These are phyloP conservation scores for Climacteris rufus DNA, from an alignment of 2,113 vertebrate genomes.

Conservation along the genomic window DNA sequence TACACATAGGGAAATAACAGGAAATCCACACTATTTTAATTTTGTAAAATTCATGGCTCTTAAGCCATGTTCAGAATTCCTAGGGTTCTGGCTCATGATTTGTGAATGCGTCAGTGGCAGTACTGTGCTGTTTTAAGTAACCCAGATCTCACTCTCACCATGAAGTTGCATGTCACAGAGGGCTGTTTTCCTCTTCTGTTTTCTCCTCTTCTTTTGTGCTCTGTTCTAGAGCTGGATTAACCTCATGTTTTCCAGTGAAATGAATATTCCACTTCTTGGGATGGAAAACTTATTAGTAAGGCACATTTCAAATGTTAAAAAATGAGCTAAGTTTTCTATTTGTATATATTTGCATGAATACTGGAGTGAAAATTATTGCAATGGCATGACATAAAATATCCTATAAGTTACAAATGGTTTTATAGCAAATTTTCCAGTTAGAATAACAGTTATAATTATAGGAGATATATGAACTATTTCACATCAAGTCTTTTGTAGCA, in stretches of 20 bases:
- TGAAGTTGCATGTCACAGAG: background rate
- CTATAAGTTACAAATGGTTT: background rate
- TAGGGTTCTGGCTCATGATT: background rate
- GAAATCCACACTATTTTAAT: conserved; percentile 37
- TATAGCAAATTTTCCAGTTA: background rate
- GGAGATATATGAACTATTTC: background rate
- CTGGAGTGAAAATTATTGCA: background rate
- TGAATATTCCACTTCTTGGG: background rate
- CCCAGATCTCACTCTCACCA: background rate
- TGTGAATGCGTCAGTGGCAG: background rate
- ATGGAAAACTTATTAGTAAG: background rate
- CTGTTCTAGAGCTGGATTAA: background rate
- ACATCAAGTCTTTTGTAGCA: background rate
- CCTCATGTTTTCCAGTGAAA: background rate
- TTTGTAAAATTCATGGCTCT: conserved; percentile 29
- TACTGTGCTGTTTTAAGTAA: conserved; percentile 8
- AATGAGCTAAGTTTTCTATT: background rate
- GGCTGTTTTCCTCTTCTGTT: background rate
- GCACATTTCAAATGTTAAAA: background rate
- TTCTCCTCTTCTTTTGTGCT: background rate
- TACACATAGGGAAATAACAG: conserved; percentile 3
- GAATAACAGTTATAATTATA: background rate
- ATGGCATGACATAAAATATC: background rate
- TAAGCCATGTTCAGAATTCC: conserved; percentile 38
- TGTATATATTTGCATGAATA: background rate